A percentile compares a stretch with the other conserved stretches of the same genome.
phyloP scores from a whole-genome alignment of 2,797 vertebrate genomes.

The Salmo trutta region DNA sequence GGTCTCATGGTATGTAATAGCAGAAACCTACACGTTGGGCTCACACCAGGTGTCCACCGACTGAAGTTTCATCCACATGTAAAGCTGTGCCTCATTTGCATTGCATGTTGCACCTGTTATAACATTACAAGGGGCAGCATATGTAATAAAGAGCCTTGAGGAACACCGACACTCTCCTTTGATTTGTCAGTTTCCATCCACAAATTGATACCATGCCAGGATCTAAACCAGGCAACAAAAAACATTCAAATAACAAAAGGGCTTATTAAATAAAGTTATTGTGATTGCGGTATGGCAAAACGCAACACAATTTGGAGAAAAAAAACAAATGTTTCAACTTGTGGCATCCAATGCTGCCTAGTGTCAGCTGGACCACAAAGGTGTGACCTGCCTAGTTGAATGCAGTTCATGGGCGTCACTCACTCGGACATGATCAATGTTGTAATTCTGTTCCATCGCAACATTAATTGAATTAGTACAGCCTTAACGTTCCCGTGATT shows the following conservation, averaged over 20 bases:
- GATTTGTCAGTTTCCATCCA: not conserved
- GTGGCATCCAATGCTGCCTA: too few species aligned
- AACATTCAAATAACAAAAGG: not conserved
- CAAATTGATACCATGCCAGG: not conserved
- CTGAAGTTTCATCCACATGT: not conserved
- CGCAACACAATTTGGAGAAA: too few species aligned
- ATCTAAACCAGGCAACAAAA: not conserved
- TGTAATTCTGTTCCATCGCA: too few species aligned
- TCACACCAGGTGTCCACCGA: not conserved
- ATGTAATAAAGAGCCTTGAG: not conserved
- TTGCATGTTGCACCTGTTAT: not conserved
- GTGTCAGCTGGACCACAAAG: too few species aligned
- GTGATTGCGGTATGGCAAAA: not conserved
- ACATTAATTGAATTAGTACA: not conserved
- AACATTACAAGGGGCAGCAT: too few species aligned
- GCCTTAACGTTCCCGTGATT: too few species aligned
- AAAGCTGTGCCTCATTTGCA: not conserved
- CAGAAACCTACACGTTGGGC: not conserved
- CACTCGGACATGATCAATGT: too few species aligned
- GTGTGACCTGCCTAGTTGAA: too few species aligned
- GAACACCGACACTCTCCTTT: not conserved
- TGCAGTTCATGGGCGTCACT: too few species aligned
- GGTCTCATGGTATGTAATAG: constrained; percentile 80
- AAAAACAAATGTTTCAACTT: too few species aligned
- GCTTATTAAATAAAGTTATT: not conserved